Evolutionary conservation across 2,113 vertebrate genomes (phyloP).

Genomic region (Octodon degus): DNA sequence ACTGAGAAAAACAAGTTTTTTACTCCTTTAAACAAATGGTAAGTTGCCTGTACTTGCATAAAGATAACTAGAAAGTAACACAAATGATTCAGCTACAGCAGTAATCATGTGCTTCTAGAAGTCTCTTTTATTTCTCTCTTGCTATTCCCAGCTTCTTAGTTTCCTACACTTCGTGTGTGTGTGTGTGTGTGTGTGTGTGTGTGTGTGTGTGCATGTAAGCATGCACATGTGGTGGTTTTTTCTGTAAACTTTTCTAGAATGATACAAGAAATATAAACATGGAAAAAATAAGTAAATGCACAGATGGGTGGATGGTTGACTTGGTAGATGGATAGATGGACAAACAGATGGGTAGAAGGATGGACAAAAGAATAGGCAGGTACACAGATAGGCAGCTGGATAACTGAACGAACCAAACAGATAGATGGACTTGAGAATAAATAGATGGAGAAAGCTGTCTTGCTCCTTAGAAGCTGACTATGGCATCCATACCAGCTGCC

Average conservation of each 20-base stretch:
- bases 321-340: not conserved
- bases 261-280: not conserved
- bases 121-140: not conserved
- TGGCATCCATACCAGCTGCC: not conserved
- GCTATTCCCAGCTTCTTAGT: not conserved
- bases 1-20: not conserved
- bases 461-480: not conserved
- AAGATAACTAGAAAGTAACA: not conserved
- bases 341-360: not conserved
- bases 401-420: not conserved
- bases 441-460: not conserved
- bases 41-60: not conserved
- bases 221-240: not conserved
- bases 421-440: not conserved
- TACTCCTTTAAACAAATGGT: not conserved
- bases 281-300: not conserved
- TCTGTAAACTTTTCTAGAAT: not conserved
- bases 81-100: not conserved
- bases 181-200: not conserved
- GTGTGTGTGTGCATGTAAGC: no score
- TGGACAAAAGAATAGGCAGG: not conserved
- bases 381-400: not conserved
- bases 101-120: not conserved
- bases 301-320: not conserved
- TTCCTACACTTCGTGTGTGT: not conserved